Evolutionary conservation across 1,140 invertebrate species (phyloP), one percentile per base, ranked within the genome.

Genomic region (Tribolium madens): DNA sequence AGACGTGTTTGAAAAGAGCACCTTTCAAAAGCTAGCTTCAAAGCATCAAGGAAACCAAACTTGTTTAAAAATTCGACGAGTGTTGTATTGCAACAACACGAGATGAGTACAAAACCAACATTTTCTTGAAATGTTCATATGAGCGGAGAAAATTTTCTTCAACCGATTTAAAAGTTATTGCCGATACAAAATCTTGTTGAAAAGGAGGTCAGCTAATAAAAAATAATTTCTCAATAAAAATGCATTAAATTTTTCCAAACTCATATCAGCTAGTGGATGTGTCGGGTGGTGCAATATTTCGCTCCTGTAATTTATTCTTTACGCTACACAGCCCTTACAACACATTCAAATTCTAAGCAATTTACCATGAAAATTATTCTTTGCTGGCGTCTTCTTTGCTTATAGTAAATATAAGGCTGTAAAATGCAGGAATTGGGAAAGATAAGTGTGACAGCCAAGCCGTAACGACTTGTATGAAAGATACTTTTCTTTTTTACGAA

Each of bases 1-100:
- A 64, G 57, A 64, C 57, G 57, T 64, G 57, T 64, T 64, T 64
- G 57, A 64, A 64, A 64, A 33, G 57, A 64, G 57, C 57, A 64
- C 26, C 26, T 64, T 26, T 64, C 57, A 64, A 36, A 64, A 26
- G 21, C 26, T 31, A 33, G 14, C 57, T 64, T 64, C 57, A 64
- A 64, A 64, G 26, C 26, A 64, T 18, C 26, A 64, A 26, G 57
- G 26, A 33, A 36, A 15, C 31, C 21, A 33, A 64, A 64, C n/a
- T 31, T 64, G 10, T 33, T 14, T 33, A 13, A 33, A 64, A 64
- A 12, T 10, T 64, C 36, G 36, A 10, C 36, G 36, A 42, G 36
- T 42, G 36, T 42, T 42, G 36, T 2, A n/a, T 42, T 42, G n/a
- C 36, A 42, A 42, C 9, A 42, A n/a, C 7, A 42, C 36, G 36